Evolutionary conservation across 1,140 invertebrate genomes (phyloP), one percentile per base, ranked within the genome.

Genomic region (Penaeus indicus): DNA sequence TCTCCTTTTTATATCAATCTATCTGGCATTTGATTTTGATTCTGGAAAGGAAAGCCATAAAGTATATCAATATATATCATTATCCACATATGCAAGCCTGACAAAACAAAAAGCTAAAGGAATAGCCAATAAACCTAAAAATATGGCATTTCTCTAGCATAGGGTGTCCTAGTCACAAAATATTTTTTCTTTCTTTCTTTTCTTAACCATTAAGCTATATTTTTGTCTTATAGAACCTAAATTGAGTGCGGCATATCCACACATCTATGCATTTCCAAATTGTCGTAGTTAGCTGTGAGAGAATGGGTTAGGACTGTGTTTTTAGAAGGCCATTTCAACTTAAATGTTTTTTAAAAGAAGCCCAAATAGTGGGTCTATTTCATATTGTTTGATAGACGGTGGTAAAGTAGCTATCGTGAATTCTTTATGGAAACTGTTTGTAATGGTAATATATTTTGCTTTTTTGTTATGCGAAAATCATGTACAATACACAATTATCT

Each of bases 331-430:
- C 21, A 72, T 62, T 42, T 79, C n/a, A 54, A 54, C 54, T 54
- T 54, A 54, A 54, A 13, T 11, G 10, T 54, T 54, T 54, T 54
- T 54, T 13, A 54, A 54, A 42, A 42, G 38, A 42, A 42, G 38
- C 38, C 38, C 38, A 42, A 54, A 54, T 54, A 54, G 54, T 54
- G 54, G 8, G 19, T 11, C 64, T 21, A 32, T 88, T 82, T 82
- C 86, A 77, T 88, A 83, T 83, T 77, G 80, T 88, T 88, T 88
- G 79, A 88, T 82, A 83, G 80, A 83, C 21, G 64, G 63, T 72
- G 86, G 79, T 88, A 64, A 77, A 62, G 86, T 88, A 83, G 86
- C 62, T 67, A 47, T 54, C 64, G 54, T 61, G 38, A 19, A 25
- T 38, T 67, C 80, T 86, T 60, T 64, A 67, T 81, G 32, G 77